Evolutionary conservation across 2,888 invertebrate genomes (phyloP), one percentile per base, ranked within the genome.

Genomic region (Celastrina argiolus): DNA sequence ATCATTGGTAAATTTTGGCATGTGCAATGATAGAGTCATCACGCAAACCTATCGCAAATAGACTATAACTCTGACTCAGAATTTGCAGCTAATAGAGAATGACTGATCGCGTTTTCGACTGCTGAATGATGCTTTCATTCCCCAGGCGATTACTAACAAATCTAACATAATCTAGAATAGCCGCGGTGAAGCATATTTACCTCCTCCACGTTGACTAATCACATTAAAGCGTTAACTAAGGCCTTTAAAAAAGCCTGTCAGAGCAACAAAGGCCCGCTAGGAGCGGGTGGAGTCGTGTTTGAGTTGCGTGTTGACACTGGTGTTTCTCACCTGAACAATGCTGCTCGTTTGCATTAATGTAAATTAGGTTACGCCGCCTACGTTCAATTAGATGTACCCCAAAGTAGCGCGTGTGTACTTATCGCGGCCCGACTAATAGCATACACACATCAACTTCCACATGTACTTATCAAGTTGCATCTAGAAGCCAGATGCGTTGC

Each of bases 251-350:
- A 85, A 83, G 81, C 82, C 81, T 87, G 89, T 85, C 88, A 85
- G 80, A 78, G 79, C 77, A 82, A 89, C 89, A 89, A 89, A 89
- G 85, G 82, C 76, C 85, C 82, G 87, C 83, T 84, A 83, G 86
- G 83, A 83, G 85, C 88, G 90, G 90, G 89, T 87, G 90, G 89
- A 89, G 89, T 86, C 87, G 87, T 89, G 87, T 89, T 90, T 89
- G 89, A 88, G 87, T 82, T 85, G 87, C 87, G 85, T 88, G 90
- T 91, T 91, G 90, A 91, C 90, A 91, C 89, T 89, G 84, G 85
- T 85, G 87, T 87, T 90, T 91, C 88, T 88, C 90, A 91, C 90
- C 89, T 89, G 90, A 89, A 90, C 90, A 91, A 90, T 89, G 89
- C 88, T 84, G 75, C 89, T 90, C 90, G 90, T 91, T 91, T 90